Percentiles rank a stretch among this genome's conserved stretches.
Conservation (phyloP, 1,140 invertebrate genomes). For the Chrysopa pallens region DNA sequence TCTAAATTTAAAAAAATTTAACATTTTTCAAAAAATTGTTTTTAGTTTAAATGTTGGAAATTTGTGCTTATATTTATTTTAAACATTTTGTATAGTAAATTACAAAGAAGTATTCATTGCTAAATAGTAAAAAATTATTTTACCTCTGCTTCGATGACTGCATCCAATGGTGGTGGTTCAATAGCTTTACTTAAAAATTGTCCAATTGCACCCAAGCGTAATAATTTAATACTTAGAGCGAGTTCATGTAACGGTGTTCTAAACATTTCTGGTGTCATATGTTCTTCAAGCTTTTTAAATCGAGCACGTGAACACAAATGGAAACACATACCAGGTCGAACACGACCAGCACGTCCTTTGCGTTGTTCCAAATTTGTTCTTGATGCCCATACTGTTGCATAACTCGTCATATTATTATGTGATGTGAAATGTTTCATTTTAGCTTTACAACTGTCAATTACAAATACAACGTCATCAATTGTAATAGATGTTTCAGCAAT, state of each 20-base stretch:
- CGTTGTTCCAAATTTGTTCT: slow-evolving; percentile 81
- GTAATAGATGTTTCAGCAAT: slow-evolving; percentile 92
- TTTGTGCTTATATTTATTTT: too few relatives aligned
- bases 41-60: too few relatives aligned
- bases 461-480: slow-evolving; percentile 92
- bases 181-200: slow-evolving; percentile 88
- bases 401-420: slow-evolving; percentile 90
- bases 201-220: slow-evolving; percentile 75
- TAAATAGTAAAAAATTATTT: background rate
- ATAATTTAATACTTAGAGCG: slow-evolving; percentile 65
- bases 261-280: slow-evolving; percentile 91
- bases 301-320: slow-evolving; percentile 65
- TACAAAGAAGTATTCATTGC: slow-evolving; percentile 2
- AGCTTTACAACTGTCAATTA: slow-evolving; percentile 87
- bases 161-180: slow-evolving; percentile 84
- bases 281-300: slow-evolving; percentile 64
- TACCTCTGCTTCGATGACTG: slow-evolving; percentile 81
- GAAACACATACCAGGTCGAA: slow-evolving; percentile 74
- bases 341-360: slow-evolving; percentile 78
- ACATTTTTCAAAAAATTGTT: too few relatives aligned
- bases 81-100: background rate
- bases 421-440: slow-evolving; percentile 92
- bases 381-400: slow-evolving; percentile 86
- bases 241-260: slow-evolving; percentile 85
- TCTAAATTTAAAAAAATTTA: too few relatives aligned